These are phyloP conservation scores for Malurus elegans DNA, from an alignment of 2,113 vertebrate species.

Conservation along the genomic window DNA sequence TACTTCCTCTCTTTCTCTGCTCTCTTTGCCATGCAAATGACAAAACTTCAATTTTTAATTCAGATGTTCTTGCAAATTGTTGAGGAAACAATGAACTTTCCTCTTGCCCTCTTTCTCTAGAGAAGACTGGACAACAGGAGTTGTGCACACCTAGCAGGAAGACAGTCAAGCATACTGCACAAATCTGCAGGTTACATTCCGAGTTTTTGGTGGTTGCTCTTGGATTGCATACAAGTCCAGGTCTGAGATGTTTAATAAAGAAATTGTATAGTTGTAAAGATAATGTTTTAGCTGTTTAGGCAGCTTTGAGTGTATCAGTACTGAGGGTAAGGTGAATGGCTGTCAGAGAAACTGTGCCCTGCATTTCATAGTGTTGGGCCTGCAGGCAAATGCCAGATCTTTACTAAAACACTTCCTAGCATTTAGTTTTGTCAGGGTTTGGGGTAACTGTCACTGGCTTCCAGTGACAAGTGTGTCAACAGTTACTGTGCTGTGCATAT, in stretches of 20 bases:
- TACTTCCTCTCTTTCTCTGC: conserved; percentile 75
- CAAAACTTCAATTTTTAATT: conserved; percentile 81
- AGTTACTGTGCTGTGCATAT: background rate
- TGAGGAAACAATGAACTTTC: conserved; percentile 73
- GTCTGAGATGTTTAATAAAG: background rate
- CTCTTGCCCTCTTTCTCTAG: conserved; percentile 50
- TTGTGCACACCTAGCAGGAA: background rate
- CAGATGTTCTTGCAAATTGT: conserved; percentile 76
- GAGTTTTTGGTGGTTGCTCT: background rate
- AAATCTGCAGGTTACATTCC: background rate
- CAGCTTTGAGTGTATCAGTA: background rate
- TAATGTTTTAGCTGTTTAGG: background rate
- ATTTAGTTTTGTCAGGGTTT: background rate
- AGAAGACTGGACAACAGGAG: conserved; percentile 19
- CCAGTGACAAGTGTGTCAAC: background rate
- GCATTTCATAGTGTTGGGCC: background rate
- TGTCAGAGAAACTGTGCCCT: background rate
- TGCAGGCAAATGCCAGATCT: background rate
- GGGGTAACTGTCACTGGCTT: background rate
- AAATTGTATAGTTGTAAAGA: background rate
- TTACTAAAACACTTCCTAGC: background rate
- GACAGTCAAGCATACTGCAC: background rate
- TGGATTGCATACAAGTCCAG: background rate
- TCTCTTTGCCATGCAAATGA: conserved; percentile 78
- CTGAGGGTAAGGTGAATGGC: background rate